Evolutionary conservation across 2,888 invertebrate species (phyloP).

Genomic region (Seira ritae): DNA sequence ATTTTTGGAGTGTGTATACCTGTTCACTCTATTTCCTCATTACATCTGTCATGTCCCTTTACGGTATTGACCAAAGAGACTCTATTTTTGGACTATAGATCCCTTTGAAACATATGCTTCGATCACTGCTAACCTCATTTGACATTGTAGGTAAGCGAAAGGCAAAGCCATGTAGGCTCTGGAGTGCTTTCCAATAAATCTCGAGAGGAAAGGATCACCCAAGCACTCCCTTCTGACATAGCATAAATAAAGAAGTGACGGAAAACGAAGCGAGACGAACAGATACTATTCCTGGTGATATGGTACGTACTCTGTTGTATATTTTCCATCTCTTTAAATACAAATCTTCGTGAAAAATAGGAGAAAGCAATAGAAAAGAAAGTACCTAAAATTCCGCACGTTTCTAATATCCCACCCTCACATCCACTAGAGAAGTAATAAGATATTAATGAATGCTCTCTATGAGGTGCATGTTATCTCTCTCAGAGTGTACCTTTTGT

Average conservation of each 20-base stretch:
- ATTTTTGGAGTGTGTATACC: too few species aligned
- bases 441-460: conserved; percentile 5
- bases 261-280: conserved; percentile 52
- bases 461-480: background rate
- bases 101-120: background rate
- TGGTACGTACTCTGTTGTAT: background rate
- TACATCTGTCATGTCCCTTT: background rate
- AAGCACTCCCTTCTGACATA: conserved; percentile 61
- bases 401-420: conserved; percentile 25
- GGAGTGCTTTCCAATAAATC: conserved; percentile 60
- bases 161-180: background rate
- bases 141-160: background rate
- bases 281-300: too few species aligned
- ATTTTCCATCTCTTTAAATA: too few species aligned
- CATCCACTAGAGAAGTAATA: background rate
- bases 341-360: background rate
- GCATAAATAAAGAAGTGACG: conserved; percentile 65
- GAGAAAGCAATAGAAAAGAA: conserved; percentile 34
- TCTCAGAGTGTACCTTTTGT: background rate
- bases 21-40: background rate
- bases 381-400: conserved; percentile 47
- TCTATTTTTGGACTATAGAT: background rate
- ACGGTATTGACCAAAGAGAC: background rate
- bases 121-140: background rate
- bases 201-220: conserved; percentile 65